A percentile compares a stretch with the other conserved stretches of the same genome.
Evolutionary conservation across 2,888 invertebrate species (phyloP).

Genomic region (Drosophila limbata): DNA sequence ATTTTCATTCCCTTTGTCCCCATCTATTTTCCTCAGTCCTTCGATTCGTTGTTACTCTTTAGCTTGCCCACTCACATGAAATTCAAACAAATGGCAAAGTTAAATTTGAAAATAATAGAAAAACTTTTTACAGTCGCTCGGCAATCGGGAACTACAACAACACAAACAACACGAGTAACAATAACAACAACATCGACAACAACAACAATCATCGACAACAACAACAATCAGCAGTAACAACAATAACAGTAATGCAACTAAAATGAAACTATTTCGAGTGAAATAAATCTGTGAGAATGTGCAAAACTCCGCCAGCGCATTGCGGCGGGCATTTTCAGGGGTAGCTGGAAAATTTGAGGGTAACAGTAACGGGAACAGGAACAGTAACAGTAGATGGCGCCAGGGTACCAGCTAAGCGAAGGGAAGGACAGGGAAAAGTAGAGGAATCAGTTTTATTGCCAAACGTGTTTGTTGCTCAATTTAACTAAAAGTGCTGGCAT

Average conservation of each 20-base stretch:
- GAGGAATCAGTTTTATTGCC: slow-evolving; percentile 80
- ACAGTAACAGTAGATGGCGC: slow-evolving; percentile 10
- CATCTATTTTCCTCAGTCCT: neutral
- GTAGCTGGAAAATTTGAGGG: slow-evolving; percentile 15
- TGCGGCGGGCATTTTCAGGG: slow-evolving; percentile 58
- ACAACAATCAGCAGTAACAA: slow-evolving; percentile 47
- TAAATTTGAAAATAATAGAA: slow-evolving; percentile 83
- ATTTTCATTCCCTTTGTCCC: slow-evolving; percentile 18
- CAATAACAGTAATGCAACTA: slow-evolving; percentile 81
- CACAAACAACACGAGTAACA: slow-evolving; percentile 41
- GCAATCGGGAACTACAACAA: slow-evolving; percentile 52
- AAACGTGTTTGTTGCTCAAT: slow-evolving; percentile 82
- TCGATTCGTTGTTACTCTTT: slow-evolving; percentile 27
- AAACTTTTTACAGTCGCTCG: slow-evolving; percentile 75
- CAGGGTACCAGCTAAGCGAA: neutral
- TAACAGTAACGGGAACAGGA: neutral
- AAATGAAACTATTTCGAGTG: slow-evolving; percentile 81
- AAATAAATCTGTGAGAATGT: slow-evolving; percentile 80
- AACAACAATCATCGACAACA: slow-evolving; percentile 21
- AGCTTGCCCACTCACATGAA: slow-evolving; percentile 60
- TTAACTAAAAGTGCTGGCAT: slow-evolving; percentile 80
- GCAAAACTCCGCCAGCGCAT: slow-evolving; percentile 74
- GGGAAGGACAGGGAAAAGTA: neutral
- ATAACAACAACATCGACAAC: slow-evolving; percentile 39
- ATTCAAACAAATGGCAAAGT: slow-evolving; percentile 79